Evolutionary conservation across 2,888 invertebrate genomes (phyloP), one percentile per base, ranked within the genome.

Genomic region (Orthosia gracilis): DNA sequence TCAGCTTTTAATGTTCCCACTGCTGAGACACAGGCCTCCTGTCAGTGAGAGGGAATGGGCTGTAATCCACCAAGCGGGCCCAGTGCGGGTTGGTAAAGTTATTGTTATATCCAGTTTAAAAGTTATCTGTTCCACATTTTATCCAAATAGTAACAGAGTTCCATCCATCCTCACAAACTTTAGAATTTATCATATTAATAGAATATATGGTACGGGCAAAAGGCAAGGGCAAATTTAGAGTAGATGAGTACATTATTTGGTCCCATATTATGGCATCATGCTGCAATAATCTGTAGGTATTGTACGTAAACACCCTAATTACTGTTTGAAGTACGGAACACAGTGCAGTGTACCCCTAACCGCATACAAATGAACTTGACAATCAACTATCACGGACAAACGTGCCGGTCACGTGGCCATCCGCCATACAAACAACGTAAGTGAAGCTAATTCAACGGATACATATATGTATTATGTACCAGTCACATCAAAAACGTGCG

Each of bases 371-470:
- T 72, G 49, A 75, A 78, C 70, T 71, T 67, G 73, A 69, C 55
- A 62, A 76, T 76, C 65, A 70, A 76, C 63, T 69, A 47, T 72
- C 68, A 50, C 61, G 64, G 21, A 63, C 40, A 80, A 86, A 88
- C 84, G 87, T 88, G 86, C 86, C 72, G 23, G 49, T 70, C 88
- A 87, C 87, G 88, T 89, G 88, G 49, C 49, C 73, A 81, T 82
- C 83, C 84, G 85, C 83, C 67, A 79, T 50, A 69, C 54, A 54
- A 62, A 69, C 45, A 64, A 71, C 45, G 69, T 79, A 74, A 78
- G 69, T 78, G 65, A 72, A 75, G 76, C 79, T 85, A 84, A 85
- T 86, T 88, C 76, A 69, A 80, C 81, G 77, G 70, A 70, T 67
- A 68, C 62, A n/a, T 58, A 26, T 58, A 26, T 50, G 7, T 64